phyloP scores from a whole-genome alignment of 2,113 vertebrate species.

The Papio anubis region DNA sequence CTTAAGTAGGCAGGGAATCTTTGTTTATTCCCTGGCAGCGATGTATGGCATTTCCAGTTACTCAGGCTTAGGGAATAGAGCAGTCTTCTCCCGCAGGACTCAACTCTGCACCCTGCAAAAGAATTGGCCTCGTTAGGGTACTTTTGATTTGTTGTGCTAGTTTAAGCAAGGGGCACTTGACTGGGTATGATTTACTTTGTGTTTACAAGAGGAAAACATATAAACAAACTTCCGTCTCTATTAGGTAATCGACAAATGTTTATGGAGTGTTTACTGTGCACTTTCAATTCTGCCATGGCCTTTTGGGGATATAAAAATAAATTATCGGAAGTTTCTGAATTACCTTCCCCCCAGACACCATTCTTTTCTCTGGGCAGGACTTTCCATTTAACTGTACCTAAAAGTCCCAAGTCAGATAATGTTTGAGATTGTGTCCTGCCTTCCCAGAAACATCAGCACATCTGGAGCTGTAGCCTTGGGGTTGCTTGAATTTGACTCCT shows the following conservation, averaged over 20 bases:
- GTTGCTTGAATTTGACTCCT: background rate
- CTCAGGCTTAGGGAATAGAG: background rate
- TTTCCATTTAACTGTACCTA: conserved; percentile 46
- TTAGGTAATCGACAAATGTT: background rate
- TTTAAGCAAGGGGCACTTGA: background rate
- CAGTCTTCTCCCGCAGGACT: background rate
- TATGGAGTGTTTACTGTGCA: background rate
- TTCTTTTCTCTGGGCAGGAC: background rate
- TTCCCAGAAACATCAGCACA: conserved; percentile 47
- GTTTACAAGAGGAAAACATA: background rate
- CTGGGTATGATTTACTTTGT: background rate
- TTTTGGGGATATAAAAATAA: background rate
- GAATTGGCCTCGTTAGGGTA: background rate
- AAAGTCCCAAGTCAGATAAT: conserved; percentile 60
- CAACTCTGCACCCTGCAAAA: background rate
- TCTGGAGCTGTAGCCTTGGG: conserved; percentile 20
- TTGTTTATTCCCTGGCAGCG: background rate
- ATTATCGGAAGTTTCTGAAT: background rate
- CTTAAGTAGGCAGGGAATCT: background rate
- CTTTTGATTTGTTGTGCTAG: background rate
- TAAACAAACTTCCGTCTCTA: background rate
- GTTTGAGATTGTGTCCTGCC: conserved; percentile 33
- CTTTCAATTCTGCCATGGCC: background rate
- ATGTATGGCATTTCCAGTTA: conserved; percentile 3
- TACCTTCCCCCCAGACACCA: background rate